These are phyloP conservation scores for Acrocyrtus sp. DNA, from an alignment of 2,888 invertebrate genomes.

Conservation along the genomic window DNA sequence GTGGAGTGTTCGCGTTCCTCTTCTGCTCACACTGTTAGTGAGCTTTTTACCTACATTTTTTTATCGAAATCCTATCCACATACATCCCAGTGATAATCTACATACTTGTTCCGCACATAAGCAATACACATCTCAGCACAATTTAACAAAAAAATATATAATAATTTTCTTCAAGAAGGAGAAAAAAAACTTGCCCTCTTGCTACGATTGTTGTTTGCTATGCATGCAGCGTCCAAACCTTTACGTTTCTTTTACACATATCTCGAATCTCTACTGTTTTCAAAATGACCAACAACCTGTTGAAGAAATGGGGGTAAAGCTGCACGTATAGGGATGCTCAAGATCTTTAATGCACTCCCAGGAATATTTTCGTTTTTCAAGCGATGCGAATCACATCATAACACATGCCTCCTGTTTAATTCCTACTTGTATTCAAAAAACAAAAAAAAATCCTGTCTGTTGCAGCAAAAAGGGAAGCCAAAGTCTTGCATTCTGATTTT, in stretches of 20 bases:
- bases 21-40: not conserved
- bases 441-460: not conserved
- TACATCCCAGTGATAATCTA: not conserved
- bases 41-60: conserved; percentile 46
- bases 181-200: conserved; percentile 29
- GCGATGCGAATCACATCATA: not conserved
- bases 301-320: not conserved
- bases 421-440: not conserved
- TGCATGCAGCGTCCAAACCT: not conserved
- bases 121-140: not conserved
- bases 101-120: not conserved
- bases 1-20: not conserved
- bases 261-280: not conserved
- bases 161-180: not conserved
- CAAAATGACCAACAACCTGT: not conserved
- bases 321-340: not conserved
- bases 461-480: not conserved
- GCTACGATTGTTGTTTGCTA: conserved; percentile 6
- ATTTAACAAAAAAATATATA: not conserved
- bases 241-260: not conserved
- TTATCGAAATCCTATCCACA: not conserved
- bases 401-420: not conserved
- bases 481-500: not conserved
- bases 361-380: not conserved
- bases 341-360: no score